Conservation (phyloP, 2,797 vertebrate species). For the Acrocephalus scirpaceus region DNA sequence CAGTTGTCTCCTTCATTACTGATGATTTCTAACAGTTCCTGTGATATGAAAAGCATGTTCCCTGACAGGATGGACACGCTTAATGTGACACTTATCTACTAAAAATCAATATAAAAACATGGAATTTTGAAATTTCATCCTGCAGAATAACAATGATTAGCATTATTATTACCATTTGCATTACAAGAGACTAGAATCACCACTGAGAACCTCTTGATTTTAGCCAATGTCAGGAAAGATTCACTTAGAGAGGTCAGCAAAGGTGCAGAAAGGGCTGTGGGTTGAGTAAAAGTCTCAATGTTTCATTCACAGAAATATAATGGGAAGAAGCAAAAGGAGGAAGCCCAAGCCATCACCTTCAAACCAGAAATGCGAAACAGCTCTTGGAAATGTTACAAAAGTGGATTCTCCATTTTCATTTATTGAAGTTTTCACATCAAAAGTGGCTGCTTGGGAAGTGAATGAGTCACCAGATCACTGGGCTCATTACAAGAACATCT, state of each 20-base stretch:
- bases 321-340: neutral
- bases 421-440: constrained; percentile 30
- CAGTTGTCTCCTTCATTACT: neutral
- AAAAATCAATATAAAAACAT: neutral
- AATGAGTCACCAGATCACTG: neutral
- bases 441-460: neutral
- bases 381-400: neutral
- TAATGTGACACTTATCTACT: neutral
- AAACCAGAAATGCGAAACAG: constrained; percentile 27
- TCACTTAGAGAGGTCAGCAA: neutral
- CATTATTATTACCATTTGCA: neutral
- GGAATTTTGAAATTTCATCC: neutral
- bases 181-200: neutral
- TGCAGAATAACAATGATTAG: neutral
- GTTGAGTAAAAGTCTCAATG: neutral
- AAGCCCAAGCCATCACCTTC: constrained; percentile 14
- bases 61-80: neutral
- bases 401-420: constrained; percentile 3
- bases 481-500: neutral
- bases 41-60: neutral
- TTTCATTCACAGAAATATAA: neutral
- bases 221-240: neutral
- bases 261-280: neutral
- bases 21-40: neutral
- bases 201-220: neutral